Conservation (phyloP, 2,888 invertebrate genomes). For the Drosophila lacicola region DNA sequence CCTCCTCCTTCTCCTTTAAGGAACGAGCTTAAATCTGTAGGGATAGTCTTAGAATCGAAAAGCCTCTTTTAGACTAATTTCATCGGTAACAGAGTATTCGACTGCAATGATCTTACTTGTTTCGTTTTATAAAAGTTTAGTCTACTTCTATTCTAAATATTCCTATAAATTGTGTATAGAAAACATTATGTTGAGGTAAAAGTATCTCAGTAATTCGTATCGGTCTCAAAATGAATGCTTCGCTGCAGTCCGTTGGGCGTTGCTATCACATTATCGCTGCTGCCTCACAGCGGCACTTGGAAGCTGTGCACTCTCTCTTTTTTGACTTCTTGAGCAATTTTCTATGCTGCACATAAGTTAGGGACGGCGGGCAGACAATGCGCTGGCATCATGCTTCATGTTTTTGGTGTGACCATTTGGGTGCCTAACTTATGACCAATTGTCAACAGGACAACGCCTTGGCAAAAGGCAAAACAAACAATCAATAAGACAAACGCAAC, state of each 20-base stretch:
- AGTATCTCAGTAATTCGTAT: not conserved
- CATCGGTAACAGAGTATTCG: too few species aligned
- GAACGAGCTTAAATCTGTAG: too few species aligned
- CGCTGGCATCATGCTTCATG: conserved; percentile 65
- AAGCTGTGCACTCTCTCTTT: conserved; percentile 33
- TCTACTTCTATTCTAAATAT: not conserved
- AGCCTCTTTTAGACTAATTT: too few species aligned
- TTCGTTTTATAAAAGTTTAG: not conserved
- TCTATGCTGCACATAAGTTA: conserved; percentile 52
- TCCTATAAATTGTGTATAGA: not conserved
- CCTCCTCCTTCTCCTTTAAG: too few species aligned
- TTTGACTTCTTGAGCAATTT: conserved; percentile 26
- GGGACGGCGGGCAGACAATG: conserved; percentile 57
- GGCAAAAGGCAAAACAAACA: conserved; percentile 73
- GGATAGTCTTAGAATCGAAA: too few species aligned
- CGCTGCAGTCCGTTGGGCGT: conserved; percentile 54
- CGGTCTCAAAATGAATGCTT: conserved; percentile 53
- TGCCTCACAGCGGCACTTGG: conserved; percentile 31
- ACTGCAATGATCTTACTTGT: too few species aligned
- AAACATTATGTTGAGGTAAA: too few species aligned
- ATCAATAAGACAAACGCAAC: conserved; percentile 62
- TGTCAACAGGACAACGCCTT: conserved; percentile 66
- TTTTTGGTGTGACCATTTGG: conserved; percentile 52
- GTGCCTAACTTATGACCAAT: conserved; percentile 63
- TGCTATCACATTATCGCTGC: conserved; percentile 61